These are phyloP conservation scores for Phalacrocorax pelagicus DNA, from an alignment of 2,113 vertebrate genomes.

Conservation along the genomic window DNA sequence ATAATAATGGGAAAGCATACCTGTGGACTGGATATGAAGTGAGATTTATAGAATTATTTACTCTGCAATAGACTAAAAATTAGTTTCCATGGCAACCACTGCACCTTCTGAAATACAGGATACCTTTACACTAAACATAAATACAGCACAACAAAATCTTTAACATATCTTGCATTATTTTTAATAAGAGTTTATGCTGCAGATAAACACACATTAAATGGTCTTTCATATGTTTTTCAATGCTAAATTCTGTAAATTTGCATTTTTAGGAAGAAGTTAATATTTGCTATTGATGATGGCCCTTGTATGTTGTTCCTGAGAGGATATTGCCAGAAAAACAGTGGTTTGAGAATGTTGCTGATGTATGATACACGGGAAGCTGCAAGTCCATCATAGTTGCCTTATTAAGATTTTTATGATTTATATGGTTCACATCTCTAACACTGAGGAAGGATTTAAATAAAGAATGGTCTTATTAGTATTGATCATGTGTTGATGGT, in stretches of 20 bases:
- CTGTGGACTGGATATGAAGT: conserved; percentile 12
- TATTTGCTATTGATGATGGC: neutral
- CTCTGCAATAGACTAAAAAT: conserved; percentile 48
- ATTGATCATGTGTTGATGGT: neutral
- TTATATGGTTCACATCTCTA: neutral
- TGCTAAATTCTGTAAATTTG: neutral
- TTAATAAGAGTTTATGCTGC: neutral
- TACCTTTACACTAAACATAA: conserved; percentile 13
- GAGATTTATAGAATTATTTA: conserved; percentile 59
- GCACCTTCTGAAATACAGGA: conserved; percentile 19
- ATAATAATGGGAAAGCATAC: conserved; percentile 32
- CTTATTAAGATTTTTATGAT: neutral
- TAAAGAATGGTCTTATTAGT: neutral
- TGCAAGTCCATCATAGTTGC: neutral
- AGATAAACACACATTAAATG: neutral
- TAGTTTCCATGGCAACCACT: conserved; percentile 59
- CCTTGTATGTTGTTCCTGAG: neutral
- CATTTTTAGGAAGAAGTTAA: neutral
- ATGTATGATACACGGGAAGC: neutral
- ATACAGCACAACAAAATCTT: neutral
- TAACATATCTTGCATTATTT: neutral
- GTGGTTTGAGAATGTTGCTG: neutral
- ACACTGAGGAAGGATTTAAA: neutral
- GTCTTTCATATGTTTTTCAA: neutral
- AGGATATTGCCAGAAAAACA: neutral